Evolutionary conservation across 2,113 vertebrate genomes (phyloP), one percentile per base, ranked within the genome.

Genomic region (Oncorhynchus masou): DNA sequence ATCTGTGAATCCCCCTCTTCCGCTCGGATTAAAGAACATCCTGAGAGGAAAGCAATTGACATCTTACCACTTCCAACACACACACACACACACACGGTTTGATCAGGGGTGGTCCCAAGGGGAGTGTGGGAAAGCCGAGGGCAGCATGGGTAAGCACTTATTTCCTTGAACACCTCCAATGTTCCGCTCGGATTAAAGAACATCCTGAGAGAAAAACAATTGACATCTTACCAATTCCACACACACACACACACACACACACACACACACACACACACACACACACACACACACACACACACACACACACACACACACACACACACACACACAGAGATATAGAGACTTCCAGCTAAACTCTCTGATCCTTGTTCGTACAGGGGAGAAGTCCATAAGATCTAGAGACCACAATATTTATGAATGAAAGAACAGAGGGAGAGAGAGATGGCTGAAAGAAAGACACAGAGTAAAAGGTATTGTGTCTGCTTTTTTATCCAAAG

Each of bases 131-230:
- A 59, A 59, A 83, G 79, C 81, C 80, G 59, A 71, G 79, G 81
- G 79, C 76, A 78, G 74, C 74, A 74, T 73, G 25, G 83, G 85
- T 84, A 79, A 88, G 78, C 74, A 82, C 81, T 85, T 86, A 81
- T 74, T 73, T 78, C 77, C 76, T 76, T 79, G 67, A 79, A 69
- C 45, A 77, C 67, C 49, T 39, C 27, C 60, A 71, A 54, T 54
- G 51, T 19, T 54, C 51, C n/a, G 29, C 51, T 25, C 69, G 84
- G 77, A 88, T 86, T 82, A 76, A 79, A 79, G 65, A 67, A 70
- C 69, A 77, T 83, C 54, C 34, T 73, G 51, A 73, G 62, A 24
- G 75, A 54, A 76, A 76, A 70, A 48, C 74, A 78, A 81, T 57
- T 54, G 74, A 79, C 70, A 78, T 84, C 71, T 81, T 45, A 64